Evolutionary conservation across 2,797 vertebrate genomes (phyloP), one percentile per base, ranked within the genome.

Genomic region (Pipistrellus nathusii): DNA sequence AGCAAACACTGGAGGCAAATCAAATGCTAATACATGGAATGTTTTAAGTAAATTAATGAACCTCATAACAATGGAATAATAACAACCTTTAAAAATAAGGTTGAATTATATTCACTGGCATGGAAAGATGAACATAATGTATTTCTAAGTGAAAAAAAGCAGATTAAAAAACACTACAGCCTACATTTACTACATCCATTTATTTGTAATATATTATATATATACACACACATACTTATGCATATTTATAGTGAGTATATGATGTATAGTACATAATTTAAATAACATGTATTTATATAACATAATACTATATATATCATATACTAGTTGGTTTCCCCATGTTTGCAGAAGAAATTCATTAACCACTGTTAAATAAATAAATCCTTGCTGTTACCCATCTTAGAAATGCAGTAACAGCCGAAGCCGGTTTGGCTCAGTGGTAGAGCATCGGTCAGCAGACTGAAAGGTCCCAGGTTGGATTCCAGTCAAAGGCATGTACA

Each of bases 31-130:
- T 46, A 23, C 69, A 44, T 6, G 44, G 2, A 69, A 6, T 11
- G 5, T 57, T 94, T 94, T 27, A 93, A 94, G 72, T 77, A 66
- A 94, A 87, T 72, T 17, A 94, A 68, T 41, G 46, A 91, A 8
- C 17, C 21, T 87, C 12, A 51, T 85, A 83, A 53, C 1, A 85
- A 55, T 32, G 44, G 32, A 51, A 73, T 35, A 81, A 77, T 76
- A 59, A 25, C 12, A 77, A 12, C 46, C 69, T 91, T 93, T 62
- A 85, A 86, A 85, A 88, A 90, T 73, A 32, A 88, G 35, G 20
- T 64, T 78, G 38, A 88, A 51, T 64, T 83, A 66, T 30, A 48
- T 35, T 87, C 53, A 84, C 15, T 15, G 17, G 55, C 17, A 85
- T n/a, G 15, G 53, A 81, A 95, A 23, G 3, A 84, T 51, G 55